Base-by-base conservation (phyloP, 2,113 vertebrate species). In the Urocolius indicus region DNA sequence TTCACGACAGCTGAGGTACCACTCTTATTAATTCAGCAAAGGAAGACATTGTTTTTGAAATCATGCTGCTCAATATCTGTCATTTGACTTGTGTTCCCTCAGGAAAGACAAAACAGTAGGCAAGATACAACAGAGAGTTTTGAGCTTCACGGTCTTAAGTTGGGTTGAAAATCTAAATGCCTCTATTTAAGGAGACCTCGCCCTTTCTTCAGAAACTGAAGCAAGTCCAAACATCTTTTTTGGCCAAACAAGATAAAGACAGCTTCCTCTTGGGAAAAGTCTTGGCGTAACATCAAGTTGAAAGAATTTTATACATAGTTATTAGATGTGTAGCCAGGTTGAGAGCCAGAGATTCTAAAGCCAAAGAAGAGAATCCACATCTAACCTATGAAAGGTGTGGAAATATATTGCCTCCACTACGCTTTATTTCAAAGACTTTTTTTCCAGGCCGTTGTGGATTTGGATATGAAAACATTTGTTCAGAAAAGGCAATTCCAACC, bases 171-270 rank as follows among this genome's bases (percentile, higher is more conserved):
- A 83, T 38, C n/a, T 68, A 30, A 41, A 41, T 41, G 38, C 2
- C 3, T 24, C 10, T 52, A 68, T 36, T 74, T 46, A 62, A 74
- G 68, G 65, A 93, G 46, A 96, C 85, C 88, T 93, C 93, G 90
- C 92, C 92, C 88, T 54, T 92, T 94, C 90, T 94, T 82, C 76
- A 92, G 95, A 95, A 93, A 90, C 36, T 46, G 68, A 78, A 90
- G 46, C 95, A 97, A 95, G 95, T 73, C 69, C 66, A 93, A 95
- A 97, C 94, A 89, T 32, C 58, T 93, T 83, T 90, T 96, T 93
- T 85, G 55, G 72, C 90, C 65, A 73, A 95, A 95, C 26, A 84
- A 94, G 92, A 94, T 78, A 93, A 91, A 96, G 48, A 73, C 32
- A 67, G 30, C 62, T 58, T 95, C 90, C 58, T 80, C 80, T 32